Conservation (phyloP, 2,113 vertebrate species). For the Malurus cyaneus region DNA sequence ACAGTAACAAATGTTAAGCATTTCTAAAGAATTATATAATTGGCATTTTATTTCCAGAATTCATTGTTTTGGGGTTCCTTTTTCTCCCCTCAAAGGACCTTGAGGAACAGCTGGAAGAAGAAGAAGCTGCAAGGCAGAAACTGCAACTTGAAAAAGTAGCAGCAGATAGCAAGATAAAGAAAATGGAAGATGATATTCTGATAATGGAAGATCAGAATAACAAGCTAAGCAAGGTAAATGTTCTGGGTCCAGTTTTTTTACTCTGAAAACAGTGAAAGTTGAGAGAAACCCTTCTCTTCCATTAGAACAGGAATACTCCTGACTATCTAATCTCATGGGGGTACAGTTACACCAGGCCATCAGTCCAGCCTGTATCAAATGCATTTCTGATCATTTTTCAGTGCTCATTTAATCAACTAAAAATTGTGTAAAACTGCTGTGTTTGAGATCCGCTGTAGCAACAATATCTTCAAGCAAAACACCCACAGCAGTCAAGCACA, state of each 20-base stretch:
- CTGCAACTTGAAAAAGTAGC: conserved; percentile 90
- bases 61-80: not conserved
- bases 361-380: not conserved
- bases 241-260: not conserved
- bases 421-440: not conserved
- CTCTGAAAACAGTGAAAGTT: not conserved
- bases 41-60: not conserved
- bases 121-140: conserved; percentile 88
- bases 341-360: not conserved
- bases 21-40: not conserved
- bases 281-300: not conserved
- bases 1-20: not conserved
- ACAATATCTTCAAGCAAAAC: not conserved
- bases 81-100: conserved; percentile 75
- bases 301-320: not conserved
- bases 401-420: not conserved
- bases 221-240: conserved; percentile 85
- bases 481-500: not conserved
- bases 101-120: conserved; percentile 85
- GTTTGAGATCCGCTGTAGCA: not conserved
- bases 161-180: conserved; percentile 90
- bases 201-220: conserved; percentile 92
- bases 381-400: not conserved
- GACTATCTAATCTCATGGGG: no score
- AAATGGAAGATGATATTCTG: conserved; percentile 90